These are phyloP conservation scores for Nematolebias whitei DNA, from an alignment of 2,113 vertebrate species.

Conservation along the genomic window DNA sequence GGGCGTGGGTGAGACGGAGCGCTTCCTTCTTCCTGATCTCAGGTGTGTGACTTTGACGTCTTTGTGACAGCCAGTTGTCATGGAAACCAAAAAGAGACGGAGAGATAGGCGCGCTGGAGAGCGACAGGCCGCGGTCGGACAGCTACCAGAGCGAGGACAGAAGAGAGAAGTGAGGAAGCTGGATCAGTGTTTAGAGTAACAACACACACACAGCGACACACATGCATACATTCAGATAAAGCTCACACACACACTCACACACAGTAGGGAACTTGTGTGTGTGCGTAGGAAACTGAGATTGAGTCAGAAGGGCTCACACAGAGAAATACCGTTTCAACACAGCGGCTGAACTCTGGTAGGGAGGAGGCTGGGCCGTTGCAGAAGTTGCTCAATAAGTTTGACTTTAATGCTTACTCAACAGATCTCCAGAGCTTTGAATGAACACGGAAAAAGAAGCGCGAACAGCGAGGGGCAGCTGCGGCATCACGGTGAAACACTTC, in stretches of 20 bases:
- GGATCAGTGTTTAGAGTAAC: constrained; percentile 63
- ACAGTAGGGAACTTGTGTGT: constrained; percentile 62
- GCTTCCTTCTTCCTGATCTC: constrained; percentile 67
- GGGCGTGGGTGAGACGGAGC: constrained; percentile 34
- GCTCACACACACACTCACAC: constrained; percentile 19
- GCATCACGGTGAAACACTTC: background rate
- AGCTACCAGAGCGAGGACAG: constrained; percentile 40
- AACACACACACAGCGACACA: constrained; percentile 52
- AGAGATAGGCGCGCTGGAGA: constrained; percentile 2
- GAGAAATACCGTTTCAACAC: constrained; percentile 70
- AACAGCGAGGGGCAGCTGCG: background rate
- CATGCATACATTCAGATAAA: constrained; percentile 46
- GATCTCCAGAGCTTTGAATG: constrained; percentile 23
- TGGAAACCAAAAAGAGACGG: constrained; percentile 29
- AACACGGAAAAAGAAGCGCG: constrained; percentile 11
- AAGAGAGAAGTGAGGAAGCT: constrained; percentile 65
- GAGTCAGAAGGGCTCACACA: constrained; percentile 74
- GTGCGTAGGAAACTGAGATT: constrained; percentile 77
- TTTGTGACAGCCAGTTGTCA: constrained; percentile 47
- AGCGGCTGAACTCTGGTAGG: constrained; percentile 58
- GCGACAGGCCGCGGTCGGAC: constrained; percentile 8
- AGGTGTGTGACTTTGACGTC: constrained; percentile 42
- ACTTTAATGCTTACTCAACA: constrained; percentile 65
- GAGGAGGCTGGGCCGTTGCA: constrained; percentile 64
- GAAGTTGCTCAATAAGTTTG: constrained; percentile 69